Base-by-base conservation (phyloP, 2,797 vertebrate species). In the Thaleichthys pacificus region DNA sequence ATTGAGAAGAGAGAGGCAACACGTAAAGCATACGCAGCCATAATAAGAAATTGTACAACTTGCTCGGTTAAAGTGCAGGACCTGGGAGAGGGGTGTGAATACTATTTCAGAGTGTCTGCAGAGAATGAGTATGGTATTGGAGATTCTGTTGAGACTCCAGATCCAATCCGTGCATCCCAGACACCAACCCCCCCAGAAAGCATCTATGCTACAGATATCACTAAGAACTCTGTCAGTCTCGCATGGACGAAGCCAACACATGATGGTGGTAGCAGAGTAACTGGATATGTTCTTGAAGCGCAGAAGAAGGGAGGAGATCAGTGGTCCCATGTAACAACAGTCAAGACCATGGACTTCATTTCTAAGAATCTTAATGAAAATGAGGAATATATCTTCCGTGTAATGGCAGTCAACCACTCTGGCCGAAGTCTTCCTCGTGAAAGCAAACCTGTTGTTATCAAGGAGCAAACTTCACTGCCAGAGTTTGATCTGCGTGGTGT, bases 71-170 rank as follows among this genome's bases (percentile, higher is more conserved):
- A 78, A 78, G 84, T 99, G 80, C 81, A 91, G 61, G 96, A 96
- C 65, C 89, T 99, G 72, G 87, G 94, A 77, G 98, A 99, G 86
- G 97, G 98, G 0, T 97, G 94, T 72, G 97, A 99, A 84, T 99
- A 99, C 89, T 99, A 97, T 83, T 99, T 99, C 82, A 96, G 97
- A 93, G 97, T 99, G 26, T 92, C 90, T 85, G 98, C 97, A 72
- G 97, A 99, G 91, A 99, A 99, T 69, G 98, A 99, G 82, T 99
- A 96, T 6, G 98, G 98, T 72, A 96, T 99, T 82, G 98, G 98
- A 75, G 98, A 98, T 71, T 92, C 96, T 5, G 87, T 91, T 73
- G 98, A 99, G 94, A 99, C 96, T 32, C 3, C 90, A 75, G 97
- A 99, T 87, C 96, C 97, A 42, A 89, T 99, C 51, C 96, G 91